Evolutionary conservation across 2,888 invertebrate species (phyloP).

Genomic region (Tipula confusa): DNA sequence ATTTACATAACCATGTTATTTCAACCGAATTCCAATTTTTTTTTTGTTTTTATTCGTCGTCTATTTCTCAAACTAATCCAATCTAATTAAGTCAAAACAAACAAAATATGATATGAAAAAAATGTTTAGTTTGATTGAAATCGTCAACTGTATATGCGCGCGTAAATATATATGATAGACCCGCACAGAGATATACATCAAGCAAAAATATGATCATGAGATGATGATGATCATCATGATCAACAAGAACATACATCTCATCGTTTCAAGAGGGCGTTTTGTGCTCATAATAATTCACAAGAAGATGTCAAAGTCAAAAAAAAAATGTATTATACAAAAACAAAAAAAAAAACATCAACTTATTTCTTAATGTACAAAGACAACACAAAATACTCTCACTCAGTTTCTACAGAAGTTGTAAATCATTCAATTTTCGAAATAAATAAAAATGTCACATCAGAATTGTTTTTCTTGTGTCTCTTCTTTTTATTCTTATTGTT

Average conservation of each 20-base stretch:
- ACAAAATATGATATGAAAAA: not conserved
- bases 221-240: not conserved
- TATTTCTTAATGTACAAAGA: constrained; percentile 28
- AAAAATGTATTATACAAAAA: not conserved
- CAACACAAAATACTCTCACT: constrained; percentile 25
- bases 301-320: constrained; percentile 30
- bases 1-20: not conserved
- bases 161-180: too few species aligned
- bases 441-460: constrained; percentile 31
- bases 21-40: not conserved
- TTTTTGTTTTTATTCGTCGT: not conserved
- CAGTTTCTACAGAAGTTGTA: constrained; percentile 29
- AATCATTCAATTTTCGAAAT: constrained; percentile 31
- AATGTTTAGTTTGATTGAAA: constrained; percentile 9
- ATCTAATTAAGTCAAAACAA: constrained; percentile 20
- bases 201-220: not conserved
- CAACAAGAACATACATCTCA: constrained; percentile 20
- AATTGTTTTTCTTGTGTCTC: constrained; percentile 27
- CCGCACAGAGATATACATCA: constrained; percentile 4
- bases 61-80: not conserved
- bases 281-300: constrained; percentile 20
- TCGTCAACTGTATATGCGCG: not conserved
- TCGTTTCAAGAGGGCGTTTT: constrained; percentile 27
- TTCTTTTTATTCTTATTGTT: constrained; percentile 26
- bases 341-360: not conserved